Evolutionary conservation across 1,140 invertebrate genomes (phyloP).

Genomic region (Hormaphis cornu): DNA sequence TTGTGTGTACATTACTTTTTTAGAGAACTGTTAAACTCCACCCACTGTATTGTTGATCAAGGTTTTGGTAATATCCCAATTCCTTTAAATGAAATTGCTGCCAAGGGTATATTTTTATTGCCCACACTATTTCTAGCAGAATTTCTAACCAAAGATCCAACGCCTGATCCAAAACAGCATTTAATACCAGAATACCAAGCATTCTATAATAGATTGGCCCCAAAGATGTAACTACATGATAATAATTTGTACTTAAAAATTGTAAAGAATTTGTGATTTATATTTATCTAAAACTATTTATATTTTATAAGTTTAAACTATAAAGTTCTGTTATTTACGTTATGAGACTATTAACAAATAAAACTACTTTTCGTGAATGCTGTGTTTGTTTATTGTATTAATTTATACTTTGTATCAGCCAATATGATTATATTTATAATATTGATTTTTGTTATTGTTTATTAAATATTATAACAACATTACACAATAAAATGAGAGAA

Average conservation of each 20-base stretch:
- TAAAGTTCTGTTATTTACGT: no score
- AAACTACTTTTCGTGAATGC: no score
- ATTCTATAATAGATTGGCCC: constrained; percentile 16
- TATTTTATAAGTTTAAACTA: no score
- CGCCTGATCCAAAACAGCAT: constrained; percentile 3
- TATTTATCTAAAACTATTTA: background rate
- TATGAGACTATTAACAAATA: no score
- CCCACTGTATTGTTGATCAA: constrained; percentile 24
- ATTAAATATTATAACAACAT: no score
- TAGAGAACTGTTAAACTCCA: constrained; percentile 16
- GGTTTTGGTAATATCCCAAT: constrained; percentile 6
- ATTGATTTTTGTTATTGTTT: no score
- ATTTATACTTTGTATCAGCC: no score
- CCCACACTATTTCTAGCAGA: constrained; percentile 9
- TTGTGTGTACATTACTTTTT: background rate
- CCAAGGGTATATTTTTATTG: constrained; percentile 10
- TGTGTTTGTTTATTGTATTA: no score
- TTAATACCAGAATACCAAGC: constrained; percentile 1
- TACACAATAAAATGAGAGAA: no score
- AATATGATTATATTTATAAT: no score
- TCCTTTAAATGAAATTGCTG: constrained; percentile 9
- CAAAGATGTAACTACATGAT: background rate
- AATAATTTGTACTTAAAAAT: background rate
- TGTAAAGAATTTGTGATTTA: background rate
- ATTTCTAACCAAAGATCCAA: constrained; percentile 10